Base-by-base conservation (phyloP, 2,888 invertebrate species). In the Leucophenga montana region DNA sequence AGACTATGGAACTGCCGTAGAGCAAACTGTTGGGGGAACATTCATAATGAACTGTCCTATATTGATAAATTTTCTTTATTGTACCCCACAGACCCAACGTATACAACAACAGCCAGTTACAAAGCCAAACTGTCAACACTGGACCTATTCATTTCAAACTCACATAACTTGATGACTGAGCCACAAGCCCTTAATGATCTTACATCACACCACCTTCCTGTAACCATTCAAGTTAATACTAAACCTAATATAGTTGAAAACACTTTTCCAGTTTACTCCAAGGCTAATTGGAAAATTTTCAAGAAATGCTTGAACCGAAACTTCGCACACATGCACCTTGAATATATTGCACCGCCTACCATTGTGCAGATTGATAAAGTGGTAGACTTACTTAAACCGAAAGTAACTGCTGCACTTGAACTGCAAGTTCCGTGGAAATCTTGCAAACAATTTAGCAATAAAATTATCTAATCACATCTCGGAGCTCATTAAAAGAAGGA, bases 101-200 rank as follows among this genome's bases (percentile, higher is more conserved):
- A n/a, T n/a, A n/a, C n/a, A n/a, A n/a, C n/a, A n/a, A n/a, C 54
- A 22, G 54, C 54, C 0, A 56, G 13, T 56, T 16, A 22, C 6
- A 56, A 56, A 56, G n/a, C 59, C 2, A 31, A 59, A 6, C 59
- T 33, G 13, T 59, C 31, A 16, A 33, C 59, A n/a, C 16, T 59
- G 3, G 59, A 5, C 16, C n/a, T 33, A 5, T 33, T 59, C 8
- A 3, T 59, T 0, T 13, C 59, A 8, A 59, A 22, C 16, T 59
- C n/a, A 0, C 8, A 22, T 13, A 1, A 33, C 27, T n/a, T 33
- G 0, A 5, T 33, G 6, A n/a, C 59, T 33, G 59, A 33, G 16
- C 1, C 59, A 2, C 5, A 1, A 1, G 3, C 22, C 22, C 2
- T 20, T 11, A 22, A 20, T 1, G 18, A 56, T 11, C 22, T 56